These are phyloP conservation scores for Tetramorium alpestre DNA, from an alignment of 1,140 invertebrate species.

Conservation along the genomic window DNA sequence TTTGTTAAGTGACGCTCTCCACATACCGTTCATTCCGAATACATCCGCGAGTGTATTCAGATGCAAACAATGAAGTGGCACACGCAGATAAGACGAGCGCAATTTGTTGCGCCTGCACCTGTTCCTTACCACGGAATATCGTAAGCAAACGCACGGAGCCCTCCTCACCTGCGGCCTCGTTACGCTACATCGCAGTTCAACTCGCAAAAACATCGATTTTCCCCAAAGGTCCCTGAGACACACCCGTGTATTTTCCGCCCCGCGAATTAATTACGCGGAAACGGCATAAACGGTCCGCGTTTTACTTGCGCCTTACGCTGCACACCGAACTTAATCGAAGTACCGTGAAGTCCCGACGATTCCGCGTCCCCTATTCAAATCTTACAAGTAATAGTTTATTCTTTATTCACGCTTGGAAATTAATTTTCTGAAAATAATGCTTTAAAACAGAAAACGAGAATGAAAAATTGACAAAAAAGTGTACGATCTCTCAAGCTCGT, in stretches of 20 bases:
- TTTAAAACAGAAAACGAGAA: not conserved
- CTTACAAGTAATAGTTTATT: not conserved
- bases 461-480: not conserved
- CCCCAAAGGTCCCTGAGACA: not conserved
- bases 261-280: slow-evolving; percentile 50
- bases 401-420: not conserved
- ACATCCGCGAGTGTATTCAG: not conserved
- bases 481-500: not conserved
- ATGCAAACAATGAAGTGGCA: slow-evolving; percentile 26
- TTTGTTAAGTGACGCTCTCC: not conserved
- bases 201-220: slow-evolving; percentile 60
- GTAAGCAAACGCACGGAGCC: slow-evolving; percentile 27
- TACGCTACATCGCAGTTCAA: slow-evolving; percentile 17
- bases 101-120: slow-evolving; percentile 55
- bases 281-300: not conserved
- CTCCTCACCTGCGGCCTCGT: slow-evolving; percentile 47
- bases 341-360: slow-evolving; percentile 15
- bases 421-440: not conserved
- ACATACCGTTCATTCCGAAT: not conserved
- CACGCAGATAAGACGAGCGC: slow-evolving; percentile 30
- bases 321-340: slow-evolving; percentile 19
- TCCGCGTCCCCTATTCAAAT: not conserved
- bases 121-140: slow-evolving; percentile 44
- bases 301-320: not conserved
- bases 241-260: slow-evolving; percentile 18